These are phyloP conservation scores for Mergus octosetaceus DNA, from an alignment of 2,797 vertebrate genomes.

Conservation along the genomic window DNA sequence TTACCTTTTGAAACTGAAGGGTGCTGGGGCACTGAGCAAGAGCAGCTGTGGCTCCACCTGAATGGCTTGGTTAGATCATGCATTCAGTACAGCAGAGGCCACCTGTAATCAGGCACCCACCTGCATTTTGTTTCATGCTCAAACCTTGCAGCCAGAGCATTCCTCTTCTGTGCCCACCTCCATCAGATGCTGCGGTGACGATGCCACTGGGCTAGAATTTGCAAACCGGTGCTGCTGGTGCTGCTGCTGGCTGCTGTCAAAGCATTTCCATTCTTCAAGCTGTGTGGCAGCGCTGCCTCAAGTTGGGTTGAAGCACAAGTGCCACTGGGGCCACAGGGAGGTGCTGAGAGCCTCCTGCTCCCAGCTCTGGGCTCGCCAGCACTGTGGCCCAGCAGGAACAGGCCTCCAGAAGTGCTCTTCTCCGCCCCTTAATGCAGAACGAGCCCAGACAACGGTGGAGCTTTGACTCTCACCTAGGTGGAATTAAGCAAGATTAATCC, in stretches of 20 bases:
- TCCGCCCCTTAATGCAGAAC: neutral
- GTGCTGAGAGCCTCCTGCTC: neutral
- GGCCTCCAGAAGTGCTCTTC: neutral
- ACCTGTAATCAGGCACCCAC: neutral
- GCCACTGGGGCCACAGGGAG: rapidly evolving
- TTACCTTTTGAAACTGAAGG: neutral
- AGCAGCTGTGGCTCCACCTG: neutral
- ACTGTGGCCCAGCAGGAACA: neutral
- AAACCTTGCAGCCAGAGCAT: neutral
- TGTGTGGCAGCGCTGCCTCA: rapidly evolving
- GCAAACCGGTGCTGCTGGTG: neutral
- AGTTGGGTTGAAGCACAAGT: rapidly evolving
- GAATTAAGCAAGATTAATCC: neutral
- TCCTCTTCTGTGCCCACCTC: neutral
- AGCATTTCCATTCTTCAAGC: rapidly evolving
- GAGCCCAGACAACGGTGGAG: neutral
- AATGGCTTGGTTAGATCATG: rapidly evolving
- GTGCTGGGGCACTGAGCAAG: neutral
- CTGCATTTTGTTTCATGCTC: neutral
- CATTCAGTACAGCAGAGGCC: neutral
- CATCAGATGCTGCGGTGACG: neutral
- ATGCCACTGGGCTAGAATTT: neutral
- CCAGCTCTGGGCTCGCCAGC: neutral
- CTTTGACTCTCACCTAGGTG: neutral
- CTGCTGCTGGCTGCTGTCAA: neutral